Percentiles rank a stretch among this genome's conserved stretches.
Conservation (phyloP, 2,888 invertebrate species). For the Nemotelus pantherinus region DNA sequence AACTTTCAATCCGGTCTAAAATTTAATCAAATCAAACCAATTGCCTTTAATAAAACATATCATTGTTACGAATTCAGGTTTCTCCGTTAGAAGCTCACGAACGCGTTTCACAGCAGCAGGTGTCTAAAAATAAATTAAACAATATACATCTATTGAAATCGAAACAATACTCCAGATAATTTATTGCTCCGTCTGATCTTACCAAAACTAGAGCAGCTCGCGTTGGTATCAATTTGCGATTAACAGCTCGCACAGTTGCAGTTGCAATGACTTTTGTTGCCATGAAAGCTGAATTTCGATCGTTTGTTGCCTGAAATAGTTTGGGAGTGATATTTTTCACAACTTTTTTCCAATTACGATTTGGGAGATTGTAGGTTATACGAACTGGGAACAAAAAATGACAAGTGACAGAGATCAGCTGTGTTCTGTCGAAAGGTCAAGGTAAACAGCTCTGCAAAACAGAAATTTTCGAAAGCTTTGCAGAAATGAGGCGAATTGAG, state of each 20-base stretch:
- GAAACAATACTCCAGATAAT: not conserved
- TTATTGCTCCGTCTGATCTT: slow-evolving; percentile 50
- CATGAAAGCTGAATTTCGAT: slow-evolving; percentile 65
- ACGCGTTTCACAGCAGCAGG: slow-evolving; percentile 85
- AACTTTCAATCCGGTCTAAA: slow-evolving; percentile 86
- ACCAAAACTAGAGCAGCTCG: slow-evolving; percentile 83
- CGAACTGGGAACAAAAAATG: not conserved
- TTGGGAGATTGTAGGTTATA: not conserved
- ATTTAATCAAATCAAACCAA: slow-evolving; percentile 4
- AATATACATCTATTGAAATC: slow-evolving; percentile 39
- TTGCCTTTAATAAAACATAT: not conserved
- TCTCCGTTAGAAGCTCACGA: slow-evolving; percentile 80
- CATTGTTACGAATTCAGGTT: slow-evolving; percentile 69
- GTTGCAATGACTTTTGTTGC: slow-evolving; percentile 82
- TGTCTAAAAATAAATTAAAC: slow-evolving; percentile 70
- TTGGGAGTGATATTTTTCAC: too few relatives aligned
- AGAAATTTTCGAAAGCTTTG: not conserved
- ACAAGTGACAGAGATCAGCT: slow-evolving; percentile 30
- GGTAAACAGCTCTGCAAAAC: slow-evolving; percentile 22
- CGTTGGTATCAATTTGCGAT: slow-evolving; percentile 79
- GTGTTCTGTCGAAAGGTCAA: slow-evolving; percentile 22
- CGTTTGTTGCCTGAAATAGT: too few relatives aligned
- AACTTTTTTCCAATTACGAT: not conserved
- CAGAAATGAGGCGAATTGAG: too few relatives aligned
- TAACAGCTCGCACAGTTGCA: slow-evolving; percentile 89